Base-by-base conservation (phyloP, 2,113 vertebrate genomes). In the Galemys pyrenaicus region DNA sequence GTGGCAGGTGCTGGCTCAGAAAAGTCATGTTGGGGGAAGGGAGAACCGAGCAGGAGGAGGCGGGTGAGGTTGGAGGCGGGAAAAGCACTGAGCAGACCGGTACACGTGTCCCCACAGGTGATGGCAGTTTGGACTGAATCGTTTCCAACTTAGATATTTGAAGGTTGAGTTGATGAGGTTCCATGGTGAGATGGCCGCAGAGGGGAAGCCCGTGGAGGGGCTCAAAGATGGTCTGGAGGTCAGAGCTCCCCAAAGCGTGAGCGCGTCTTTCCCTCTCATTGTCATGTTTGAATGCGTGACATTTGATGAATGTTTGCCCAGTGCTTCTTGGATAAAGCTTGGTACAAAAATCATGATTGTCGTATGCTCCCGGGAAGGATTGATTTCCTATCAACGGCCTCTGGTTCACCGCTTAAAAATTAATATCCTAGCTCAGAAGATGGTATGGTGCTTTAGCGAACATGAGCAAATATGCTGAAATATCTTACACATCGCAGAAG, bases 341-440 rank as follows among this genome's bases (percentile, higher is more conserved):
- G 46, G 30, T 87, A 39, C 6, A 49, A 92, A 93, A 62, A 70
- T 73, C 60, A 78, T 96, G 67, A 81, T 89, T 94, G 89, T 91
- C 65, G 80, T 73, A 86, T 65, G 39, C 26, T 74, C 83, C 35
- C 9, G 0, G 80, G 70, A 89, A 87, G 77, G 16, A 89, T 93
- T 94, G 91, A 89, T 91, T 91, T 71, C 84, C 54, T 87, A 84
- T 44, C 94, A 96, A 89, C 87, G 35, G 28, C 41, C 35, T 91
- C 86, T 80, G 44, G 56, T 91, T 95, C 51, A 41, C 32, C 12
- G 77, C 80, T 93, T 91, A 96, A 91, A 96, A 94, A 84, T 87
- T 83, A 92, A 87, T 83, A 89, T 89, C 70, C 87, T 90, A 68
- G 49, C 65, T 96, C 71, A 60, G n/a, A 84, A 62, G 20, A 68